phyloP scores from a whole-genome alignment of 2,888 invertebrate species.

The Gastracanthus pulcherrimus region DNA sequence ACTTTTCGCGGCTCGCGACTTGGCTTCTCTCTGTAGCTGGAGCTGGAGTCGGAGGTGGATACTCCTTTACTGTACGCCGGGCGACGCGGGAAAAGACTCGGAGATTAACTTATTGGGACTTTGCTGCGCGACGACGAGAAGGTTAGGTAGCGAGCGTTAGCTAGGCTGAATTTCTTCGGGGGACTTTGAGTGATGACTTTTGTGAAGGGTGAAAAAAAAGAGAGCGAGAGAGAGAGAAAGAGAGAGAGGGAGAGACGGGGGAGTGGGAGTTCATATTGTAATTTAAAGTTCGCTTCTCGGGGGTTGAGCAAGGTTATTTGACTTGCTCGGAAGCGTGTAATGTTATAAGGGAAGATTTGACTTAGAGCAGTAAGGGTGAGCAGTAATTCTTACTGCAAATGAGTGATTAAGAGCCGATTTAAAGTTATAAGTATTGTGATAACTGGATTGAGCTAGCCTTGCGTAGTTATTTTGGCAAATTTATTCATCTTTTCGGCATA shows the following conservation, averaged over 20 bases:
- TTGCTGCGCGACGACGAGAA: too few species aligned
- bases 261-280: background rate
- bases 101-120: conserved; percentile 50
- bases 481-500: too few species aligned
- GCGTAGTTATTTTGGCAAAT: too few species aligned
- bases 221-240: background rate
- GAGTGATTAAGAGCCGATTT: background rate
- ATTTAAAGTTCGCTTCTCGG: background rate
- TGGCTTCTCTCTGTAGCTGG: too few species aligned
- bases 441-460: too few species aligned
- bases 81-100: conserved; percentile 33
- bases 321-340: background rate
- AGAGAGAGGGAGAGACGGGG: background rate
- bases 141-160: background rate
- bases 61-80: conserved; percentile 28
- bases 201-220: background rate
- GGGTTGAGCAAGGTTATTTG: background rate
- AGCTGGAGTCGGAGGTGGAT: background rate
- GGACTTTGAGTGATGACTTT: conserved; percentile 45
- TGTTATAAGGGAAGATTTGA: too few species aligned
- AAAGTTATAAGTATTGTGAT: background rate
- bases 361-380: too few species aligned
- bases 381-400: background rate
- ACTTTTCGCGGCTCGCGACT: too few species aligned
- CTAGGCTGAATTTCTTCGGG: conserved; percentile 34